Evolutionary conservation across 2,797 vertebrate genomes (phyloP), one percentile per base, ranked within the genome.

Genomic region (Macropodus opercularis): DNA sequence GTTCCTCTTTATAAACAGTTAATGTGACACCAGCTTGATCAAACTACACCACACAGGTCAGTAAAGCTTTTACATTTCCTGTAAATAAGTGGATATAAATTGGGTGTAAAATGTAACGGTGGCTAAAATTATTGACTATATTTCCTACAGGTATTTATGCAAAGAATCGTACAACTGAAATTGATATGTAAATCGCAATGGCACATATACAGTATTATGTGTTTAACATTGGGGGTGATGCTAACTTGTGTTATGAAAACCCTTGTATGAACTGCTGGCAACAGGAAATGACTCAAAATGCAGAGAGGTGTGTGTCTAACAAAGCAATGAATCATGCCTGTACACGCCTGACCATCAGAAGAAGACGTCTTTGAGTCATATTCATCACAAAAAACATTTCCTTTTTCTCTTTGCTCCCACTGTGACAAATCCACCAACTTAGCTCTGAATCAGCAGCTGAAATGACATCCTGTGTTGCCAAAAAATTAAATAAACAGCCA

Each of bases 211-310:
- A n/a, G n/a, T n/a, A n/a, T n/a, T n/a, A n/a, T n/a, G 13, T 9
- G 29, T 41, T 32, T 0, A 9, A 46, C 34, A 26, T 15, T 4
- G 29, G 29, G 29, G 10, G 29, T 9, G n/a, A n/a, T n/a, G n/a
- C n/a, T n/a, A n/a, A n/a, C n/a, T n/a, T n/a, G n/a, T n/a, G n/a
- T n/a, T n/a, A n/a, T n/a, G n/a, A n/a, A n/a, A n/a, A n/a, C n/a
- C n/a, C n/a, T 12, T 31, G 10, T 31, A 31, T 31, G 26, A 22
- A 32, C 35, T 17, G 35, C 39, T 44, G 19, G 40, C 27, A 52
- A n/a, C 52, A 57, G 53, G 51, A 78, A 76, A 59, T 53, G 17
- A 50, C 6, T 72, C 34, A 34, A 60, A 24, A 52, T 47, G n/a
- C 21, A 27, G 32, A 18, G 12, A 21, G n/a, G 17, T 24, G 15